phyloP scores from a whole-genome alignment of 2,888 invertebrate species.

The Sarcophaga rosellei region DNA sequence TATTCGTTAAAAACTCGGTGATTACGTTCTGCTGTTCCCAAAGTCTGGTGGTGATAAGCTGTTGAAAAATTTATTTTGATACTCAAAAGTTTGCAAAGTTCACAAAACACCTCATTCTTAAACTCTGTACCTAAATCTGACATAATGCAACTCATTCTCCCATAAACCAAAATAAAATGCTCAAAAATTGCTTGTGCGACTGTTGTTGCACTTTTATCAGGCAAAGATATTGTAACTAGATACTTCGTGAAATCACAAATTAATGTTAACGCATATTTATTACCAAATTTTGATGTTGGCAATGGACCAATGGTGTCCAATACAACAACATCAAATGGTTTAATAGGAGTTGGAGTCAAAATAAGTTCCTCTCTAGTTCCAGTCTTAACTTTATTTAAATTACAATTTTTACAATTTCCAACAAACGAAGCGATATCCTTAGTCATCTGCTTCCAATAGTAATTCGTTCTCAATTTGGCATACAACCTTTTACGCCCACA shows the following conservation, averaged over 20 bases:
- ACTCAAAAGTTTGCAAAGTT: conserved; percentile 47
- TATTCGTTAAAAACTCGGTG: no score
- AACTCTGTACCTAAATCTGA: conserved; percentile 66
- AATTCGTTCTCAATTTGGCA: conserved; percentile 52
- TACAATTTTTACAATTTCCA: conserved; percentile 51
- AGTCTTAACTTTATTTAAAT: conserved; percentile 45
- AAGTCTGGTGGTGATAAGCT: no score
- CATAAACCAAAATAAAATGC: no score
- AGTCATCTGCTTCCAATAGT: conserved; percentile 57
- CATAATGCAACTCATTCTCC: conserved; percentile 47
- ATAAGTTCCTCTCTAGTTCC: conserved; percentile 22
- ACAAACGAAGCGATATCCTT: conserved; percentile 19
- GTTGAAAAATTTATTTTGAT: no score
- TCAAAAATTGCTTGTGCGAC: no score
- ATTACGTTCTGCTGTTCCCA: no score
- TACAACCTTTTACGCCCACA: conserved; percentile 18
- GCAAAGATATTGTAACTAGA: not conserved
- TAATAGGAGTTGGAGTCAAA: conserved; percentile 35
- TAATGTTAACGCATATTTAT: conserved; percentile 19
- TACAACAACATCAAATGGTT: conserved; percentile 30
- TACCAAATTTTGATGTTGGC: conserved; percentile 51
- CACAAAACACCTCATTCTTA: conserved; percentile 5
- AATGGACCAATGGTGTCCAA: conserved; percentile 69
- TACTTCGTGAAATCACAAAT: not conserved
- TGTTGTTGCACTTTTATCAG: not conserved